Evolutionary conservation across 2,797 vertebrate species (phyloP), one percentile per base, ranked within the genome.

Genomic region (Gobio occitaniae): DNA sequence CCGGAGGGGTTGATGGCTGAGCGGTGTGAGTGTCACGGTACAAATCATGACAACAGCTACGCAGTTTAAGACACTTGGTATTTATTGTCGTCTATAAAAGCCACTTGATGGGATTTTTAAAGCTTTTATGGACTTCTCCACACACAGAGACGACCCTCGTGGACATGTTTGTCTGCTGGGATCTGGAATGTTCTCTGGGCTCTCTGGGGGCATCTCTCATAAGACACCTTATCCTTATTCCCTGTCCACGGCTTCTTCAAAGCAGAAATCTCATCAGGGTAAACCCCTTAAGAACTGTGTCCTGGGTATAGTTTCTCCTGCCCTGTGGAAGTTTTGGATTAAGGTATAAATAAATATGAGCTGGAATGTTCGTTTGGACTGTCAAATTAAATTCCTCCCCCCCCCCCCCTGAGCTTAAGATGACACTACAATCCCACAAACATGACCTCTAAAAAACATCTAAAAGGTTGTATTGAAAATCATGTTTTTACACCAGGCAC

Each of bases 81-180:
- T 89, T 89, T 89, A 90, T 90, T 87, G 86, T 89, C 79, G 82
- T 81, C 85, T 82, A 86, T 86, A 89, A 90, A 85, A 90, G 72
- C 17, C 21, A 38, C 70, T 81, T 87, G 77, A 90, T 87, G 86
- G 86, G 85, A 80, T 86, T 85, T 86, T 84, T 85, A 89, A 83
- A 86, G 80, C 69, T 86, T 80, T 78, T 79, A 82, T 84, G 48
- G 41, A 77, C 61, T 82, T 59, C 74, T 63, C 72, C 48, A 54
- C 79, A 84, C 80, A 61, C 63, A 84, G 75, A 80, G 86, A 86
- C 15, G 63, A 85, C 65, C 84, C 56, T 80, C 44, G 54, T 85
- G 78, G 71, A 89, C 85, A 86, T 87, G 82, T 87, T 87, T 79
- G 74, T 88, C 86, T 75, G 41, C 36, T 69, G 41, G 36, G 59